Percentiles rank a stretch among this genome's conserved stretches.
phyloP scores from a whole-genome alignment of 2,888 invertebrate species.

The Cremastobaeus sp. region DNA sequence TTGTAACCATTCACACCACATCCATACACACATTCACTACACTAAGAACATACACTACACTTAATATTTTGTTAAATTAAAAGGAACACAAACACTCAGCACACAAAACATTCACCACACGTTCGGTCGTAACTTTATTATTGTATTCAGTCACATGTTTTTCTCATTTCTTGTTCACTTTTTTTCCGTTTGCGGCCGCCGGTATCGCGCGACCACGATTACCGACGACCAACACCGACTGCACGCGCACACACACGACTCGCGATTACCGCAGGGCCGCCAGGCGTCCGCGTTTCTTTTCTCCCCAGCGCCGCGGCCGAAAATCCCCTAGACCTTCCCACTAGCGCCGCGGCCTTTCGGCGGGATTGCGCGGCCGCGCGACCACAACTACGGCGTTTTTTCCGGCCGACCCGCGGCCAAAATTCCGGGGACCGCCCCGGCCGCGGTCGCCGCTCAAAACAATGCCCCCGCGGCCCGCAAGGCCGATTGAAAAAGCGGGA shows the following conservation, averaged over 20 bases:
- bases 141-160: no score
- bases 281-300: constrained; percentile 53
- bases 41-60: no score
- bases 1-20: no score
- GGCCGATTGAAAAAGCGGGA: constrained; percentile 21
- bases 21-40: no score
- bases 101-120: no score
- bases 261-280: constrained; percentile 45
- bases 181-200: no score
- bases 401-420: neutral
- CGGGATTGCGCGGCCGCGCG: neutral
- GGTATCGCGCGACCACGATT: no score
- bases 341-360: neutral
- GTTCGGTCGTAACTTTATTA: no score
- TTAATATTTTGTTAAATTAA: no score
- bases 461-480: neutral
- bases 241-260: constrained; percentile 49
- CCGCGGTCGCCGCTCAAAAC: constrained; percentile 12
- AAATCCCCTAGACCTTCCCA: constrained; percentile 31
- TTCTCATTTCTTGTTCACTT: no score
- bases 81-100: no score
- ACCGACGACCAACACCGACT: constrained; percentile 61
- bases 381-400: neutral
- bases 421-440: neutral
- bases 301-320: constrained; percentile 18